phyloP scores from a whole-genome alignment of 2,888 invertebrate genomes.

The Sphecodes monilicornis region DNA sequence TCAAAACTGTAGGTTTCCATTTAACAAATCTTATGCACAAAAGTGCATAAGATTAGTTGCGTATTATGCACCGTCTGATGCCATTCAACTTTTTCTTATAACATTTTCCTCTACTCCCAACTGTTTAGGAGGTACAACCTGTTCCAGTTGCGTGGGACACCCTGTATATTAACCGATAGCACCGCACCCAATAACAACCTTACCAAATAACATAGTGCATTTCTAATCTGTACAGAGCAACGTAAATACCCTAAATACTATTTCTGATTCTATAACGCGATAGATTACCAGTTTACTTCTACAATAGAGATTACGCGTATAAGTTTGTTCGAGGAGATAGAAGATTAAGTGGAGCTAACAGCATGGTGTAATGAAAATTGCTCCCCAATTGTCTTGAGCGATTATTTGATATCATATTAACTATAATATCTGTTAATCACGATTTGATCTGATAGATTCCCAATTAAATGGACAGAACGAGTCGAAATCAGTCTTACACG shows the following conservation, averaged over 20 bases:
- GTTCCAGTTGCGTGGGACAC: too few species aligned
- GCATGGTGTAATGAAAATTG: background rate
- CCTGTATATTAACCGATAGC: too few species aligned
- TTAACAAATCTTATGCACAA: too few species aligned
- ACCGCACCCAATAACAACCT: background rate
- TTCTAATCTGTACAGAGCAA: background rate
- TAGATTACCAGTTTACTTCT: background rate
- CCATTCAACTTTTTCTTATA: too few species aligned
- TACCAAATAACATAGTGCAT: background rate
- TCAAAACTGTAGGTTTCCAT: too few species aligned
- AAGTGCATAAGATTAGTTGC: too few species aligned
- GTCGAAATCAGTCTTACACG: background rate
- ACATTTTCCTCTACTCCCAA: too few species aligned
- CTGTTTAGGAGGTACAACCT: too few species aligned
- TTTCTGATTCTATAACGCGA: background rate
- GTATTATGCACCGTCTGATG: too few species aligned
- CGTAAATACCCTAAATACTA: background rate
- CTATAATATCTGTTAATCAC: background rate
- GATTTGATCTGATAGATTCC: background rate
- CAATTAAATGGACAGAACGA: background rate
- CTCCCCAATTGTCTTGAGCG: background rate
- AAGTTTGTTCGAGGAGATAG: background rate
- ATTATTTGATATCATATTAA: background rate
- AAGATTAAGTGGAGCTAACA: background rate
- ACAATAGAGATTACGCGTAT: background rate